Evolutionary conservation across 1,140 invertebrate species (phyloP), one percentile per base, ranked within the genome.

Genomic region (Octopus sinensis): DNA sequence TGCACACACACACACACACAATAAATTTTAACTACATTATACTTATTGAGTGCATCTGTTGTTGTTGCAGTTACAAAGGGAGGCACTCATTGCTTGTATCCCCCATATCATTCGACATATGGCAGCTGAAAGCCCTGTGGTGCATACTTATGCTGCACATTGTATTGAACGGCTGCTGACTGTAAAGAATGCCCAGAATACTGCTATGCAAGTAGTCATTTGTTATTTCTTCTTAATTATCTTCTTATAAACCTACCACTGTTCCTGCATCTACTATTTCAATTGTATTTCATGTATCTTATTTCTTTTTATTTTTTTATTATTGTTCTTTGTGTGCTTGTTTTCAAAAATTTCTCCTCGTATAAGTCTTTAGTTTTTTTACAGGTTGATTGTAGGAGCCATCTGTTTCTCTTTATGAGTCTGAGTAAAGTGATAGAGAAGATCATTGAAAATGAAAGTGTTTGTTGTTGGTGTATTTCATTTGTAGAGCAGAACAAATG

Each of bases 101-200:
- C 96, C 96, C 0, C 91, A 94, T 82, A 88, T 99, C 80, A 93
- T 96, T 54, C 94, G 95, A 87, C 92, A 97, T 78, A 89, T 93
- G 52, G 93, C 93, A 2, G 93, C 94, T n/a, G 93, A 94, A 54
- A 91, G 89, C 89, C 92, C 93, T 54, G 97, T 99, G 6, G 96
- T 99, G 10, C 96, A 98, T 85, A 97, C 96, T 77, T 99, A 99
- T 91, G 95, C 96, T 9, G 97, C 97, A 54, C 96, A 95, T 90
- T 93, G 95, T 2, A 93, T 99, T 77, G 98, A 99, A 86, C 96
- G 96, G 88, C 93, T 98, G 82, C 90, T 99, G 0, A 94, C 94
- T 12, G 93, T 97, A 84, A 93, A 92, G 83, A 92, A 84, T 85
- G 91, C 10, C 91, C 93, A 87, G 78, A 86, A 86, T 13, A 84